Conservation (phyloP, 2,113 vertebrate species). For the rat (Rattus norvegicus) region DNA sequence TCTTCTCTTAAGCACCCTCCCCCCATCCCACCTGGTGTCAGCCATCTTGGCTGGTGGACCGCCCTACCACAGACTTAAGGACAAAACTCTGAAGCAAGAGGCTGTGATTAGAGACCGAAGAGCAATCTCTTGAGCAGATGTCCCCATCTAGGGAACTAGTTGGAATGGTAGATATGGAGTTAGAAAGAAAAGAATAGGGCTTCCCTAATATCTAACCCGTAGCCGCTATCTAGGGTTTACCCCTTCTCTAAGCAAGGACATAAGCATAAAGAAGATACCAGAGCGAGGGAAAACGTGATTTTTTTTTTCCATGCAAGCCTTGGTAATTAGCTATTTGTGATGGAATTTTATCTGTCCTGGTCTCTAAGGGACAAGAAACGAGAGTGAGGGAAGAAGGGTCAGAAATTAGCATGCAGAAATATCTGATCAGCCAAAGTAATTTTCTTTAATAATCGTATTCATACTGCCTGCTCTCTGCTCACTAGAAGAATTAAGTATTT, state of each 20-base stretch:
- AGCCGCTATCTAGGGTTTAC: slow-evolving; percentile 71
- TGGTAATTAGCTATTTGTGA: slow-evolving; percentile 93
- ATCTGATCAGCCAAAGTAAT: slow-evolving; percentile 96
- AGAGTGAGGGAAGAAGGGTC: slow-evolving; percentile 90
- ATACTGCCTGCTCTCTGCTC: slow-evolving; percentile 92
- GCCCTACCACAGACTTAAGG: background rate
- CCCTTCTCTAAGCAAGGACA: slow-evolving; percentile 87
- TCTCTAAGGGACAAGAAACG: slow-evolving; percentile 90
- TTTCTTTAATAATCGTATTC: slow-evolving; percentile 96
- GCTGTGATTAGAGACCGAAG: background rate
- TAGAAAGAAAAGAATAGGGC: background rate
- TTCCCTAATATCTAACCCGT: background rate
- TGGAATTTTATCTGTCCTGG: slow-evolving; percentile 93
- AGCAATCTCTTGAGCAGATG: background rate
- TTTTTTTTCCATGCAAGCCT: slow-evolving; percentile 90
- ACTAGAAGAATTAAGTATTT: slow-evolving; percentile 94
- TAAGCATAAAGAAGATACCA: slow-evolving; percentile 71
- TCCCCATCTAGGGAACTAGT: background rate
- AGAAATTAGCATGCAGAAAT: slow-evolving; percentile 96
- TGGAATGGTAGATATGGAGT: background rate
- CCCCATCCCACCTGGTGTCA: accelerated
- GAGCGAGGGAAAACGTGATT: slow-evolving; percentile 85
- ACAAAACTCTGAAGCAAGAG: background rate
- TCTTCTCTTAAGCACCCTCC: background rate
- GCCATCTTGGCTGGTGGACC: background rate